Percentiles rank a stretch among this genome's conserved stretches.
Conservation (phyloP, 2,888 invertebrate species). For the Drosophila tripunctata region DNA sequence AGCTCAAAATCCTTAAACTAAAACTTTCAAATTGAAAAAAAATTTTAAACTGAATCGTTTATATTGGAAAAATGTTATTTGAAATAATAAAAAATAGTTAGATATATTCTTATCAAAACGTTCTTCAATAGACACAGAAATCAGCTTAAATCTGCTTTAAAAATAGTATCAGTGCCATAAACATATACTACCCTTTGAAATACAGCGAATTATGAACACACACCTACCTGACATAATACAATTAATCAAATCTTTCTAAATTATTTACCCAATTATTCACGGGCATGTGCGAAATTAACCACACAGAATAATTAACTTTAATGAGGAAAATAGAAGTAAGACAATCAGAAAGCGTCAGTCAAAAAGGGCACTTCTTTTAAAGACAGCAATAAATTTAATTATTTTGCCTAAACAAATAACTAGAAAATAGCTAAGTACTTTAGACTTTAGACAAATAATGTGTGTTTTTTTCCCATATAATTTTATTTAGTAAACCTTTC, state of each 20-base stretch:
- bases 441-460: neutral
- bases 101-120: too few species aligned
- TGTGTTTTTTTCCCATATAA: neutral
- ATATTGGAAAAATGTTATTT: too few species aligned
- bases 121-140: too few species aligned
- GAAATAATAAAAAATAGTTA: neutral
- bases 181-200: too few species aligned
- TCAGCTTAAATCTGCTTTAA: too few species aligned
- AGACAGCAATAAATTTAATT: conserved; percentile 17
- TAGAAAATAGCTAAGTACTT: conserved; percentile 27
- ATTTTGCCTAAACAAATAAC: conserved; percentile 29
- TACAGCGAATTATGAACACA: too few species aligned
- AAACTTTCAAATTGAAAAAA: too few species aligned
- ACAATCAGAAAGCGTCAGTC: conserved; percentile 12
- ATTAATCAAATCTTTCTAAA: conserved; percentile 39
- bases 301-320: conserved; percentile 27
- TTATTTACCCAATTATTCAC: conserved; percentile 48
- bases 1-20: too few species aligned
- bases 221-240: conserved; percentile 16
- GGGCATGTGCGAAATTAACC: conserved; percentile 1
- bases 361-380: neutral
- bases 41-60: too few species aligned
- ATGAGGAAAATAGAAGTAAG: conserved; percentile 11
- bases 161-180: too few species aligned
- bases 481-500: neutral